phyloP scores from a whole-genome alignment of 2,797 vertebrate genomes.

The Meda fulgida region DNA sequence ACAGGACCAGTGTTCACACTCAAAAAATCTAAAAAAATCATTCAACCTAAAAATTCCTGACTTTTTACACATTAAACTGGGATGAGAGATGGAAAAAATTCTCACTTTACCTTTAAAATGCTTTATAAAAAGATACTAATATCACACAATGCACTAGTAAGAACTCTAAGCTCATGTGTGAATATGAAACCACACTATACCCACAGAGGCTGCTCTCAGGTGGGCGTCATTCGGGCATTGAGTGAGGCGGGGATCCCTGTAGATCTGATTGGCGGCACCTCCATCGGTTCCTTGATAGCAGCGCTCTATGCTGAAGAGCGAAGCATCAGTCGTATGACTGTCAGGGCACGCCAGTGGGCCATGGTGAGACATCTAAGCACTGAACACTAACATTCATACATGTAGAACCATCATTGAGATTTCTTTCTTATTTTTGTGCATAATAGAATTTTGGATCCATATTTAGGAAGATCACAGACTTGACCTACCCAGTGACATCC shows the following conservation, averaged over 20 bases:
- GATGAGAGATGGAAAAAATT: not conserved
- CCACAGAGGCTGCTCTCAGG: slow-evolving; percentile 90
- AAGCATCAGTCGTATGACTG: slow-evolving; percentile 85
- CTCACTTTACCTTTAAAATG: slow-evolving; percentile 19
- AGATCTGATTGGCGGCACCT: slow-evolving; percentile 92
- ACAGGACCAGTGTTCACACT: too few species aligned
- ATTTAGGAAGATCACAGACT: slow-evolving; percentile 86
- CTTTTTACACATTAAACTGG: not conserved
- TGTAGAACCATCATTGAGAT: not conserved
- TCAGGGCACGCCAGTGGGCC: slow-evolving; percentile 90
- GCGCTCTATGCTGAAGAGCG: slow-evolving; percentile 92
- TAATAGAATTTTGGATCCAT: slow-evolving; percentile 87
- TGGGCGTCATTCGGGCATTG: slow-evolving; percentile 88
- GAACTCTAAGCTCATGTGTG: not conserved
- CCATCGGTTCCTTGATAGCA: slow-evolving; percentile 90
- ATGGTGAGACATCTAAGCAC: slow-evolving; percentile 78
- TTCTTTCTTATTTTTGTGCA: not conserved
- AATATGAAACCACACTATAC: not conserved
- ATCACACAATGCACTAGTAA: not conserved
- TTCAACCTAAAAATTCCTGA: not conserved
- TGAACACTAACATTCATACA: not conserved
- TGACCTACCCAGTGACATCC: slow-evolving; percentile 94
- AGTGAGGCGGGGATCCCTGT: slow-evolving; percentile 88
- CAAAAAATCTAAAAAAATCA: too few species aligned
- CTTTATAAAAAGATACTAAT: not conserved